phyloP scores from a whole-genome alignment of 2,113 vertebrate genomes.

The Polypterus senegalus region DNA sequence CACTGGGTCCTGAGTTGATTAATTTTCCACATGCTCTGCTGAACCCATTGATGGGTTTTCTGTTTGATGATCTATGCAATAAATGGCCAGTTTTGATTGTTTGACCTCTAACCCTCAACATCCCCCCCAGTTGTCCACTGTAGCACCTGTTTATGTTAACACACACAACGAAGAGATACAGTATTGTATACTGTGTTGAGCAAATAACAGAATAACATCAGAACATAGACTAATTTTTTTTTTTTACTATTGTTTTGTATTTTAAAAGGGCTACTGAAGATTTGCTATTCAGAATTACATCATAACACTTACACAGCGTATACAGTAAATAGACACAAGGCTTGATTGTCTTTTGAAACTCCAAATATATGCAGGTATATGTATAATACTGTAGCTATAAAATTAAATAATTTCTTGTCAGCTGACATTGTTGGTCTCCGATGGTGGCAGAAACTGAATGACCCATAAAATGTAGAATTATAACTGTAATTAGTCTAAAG shows the following conservation, averaged over 20 bases:
- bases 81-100: constrained; percentile 79
- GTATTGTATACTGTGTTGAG: constrained; percentile 17
- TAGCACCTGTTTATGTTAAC: constrained; percentile 48
- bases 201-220: too few species aligned
- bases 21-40: constrained; percentile 56
- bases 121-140: constrained; percentile 32
- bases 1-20: constrained; percentile 64
- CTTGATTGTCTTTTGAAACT: too few species aligned
- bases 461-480: too few species aligned
- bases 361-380: too few species aligned
- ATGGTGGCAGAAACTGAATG: too few species aligned
- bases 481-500: too few species aligned
- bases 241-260: neutral
- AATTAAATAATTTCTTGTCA: too few species aligned
- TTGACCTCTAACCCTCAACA: constrained; percentile 57
- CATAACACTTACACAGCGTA: too few species aligned
- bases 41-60: constrained; percentile 66
- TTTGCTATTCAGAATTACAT: constrained; percentile 11
- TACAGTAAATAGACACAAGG: too few species aligned
- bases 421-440: too few species aligned
- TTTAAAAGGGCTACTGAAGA: constrained; percentile 20
- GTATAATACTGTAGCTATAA: too few species aligned
- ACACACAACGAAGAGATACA: constrained; percentile 7
- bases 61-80: constrained; percentile 78
- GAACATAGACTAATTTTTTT: too few species aligned